Base-by-base conservation (phyloP, 2,797 vertebrate species). In the Urocyon cinereoargenteus region DNA sequence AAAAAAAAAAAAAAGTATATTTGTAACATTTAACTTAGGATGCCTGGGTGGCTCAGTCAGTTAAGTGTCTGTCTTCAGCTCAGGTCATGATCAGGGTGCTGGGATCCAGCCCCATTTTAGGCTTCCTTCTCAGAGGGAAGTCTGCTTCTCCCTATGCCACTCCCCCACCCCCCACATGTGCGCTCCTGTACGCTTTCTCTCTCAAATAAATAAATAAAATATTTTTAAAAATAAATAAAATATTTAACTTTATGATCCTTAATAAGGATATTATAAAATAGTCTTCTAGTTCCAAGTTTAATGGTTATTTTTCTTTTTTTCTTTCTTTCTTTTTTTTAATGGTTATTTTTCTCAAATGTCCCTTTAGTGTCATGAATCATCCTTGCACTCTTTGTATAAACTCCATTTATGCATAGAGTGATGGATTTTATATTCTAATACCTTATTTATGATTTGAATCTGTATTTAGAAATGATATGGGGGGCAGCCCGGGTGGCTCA, bases 371-470 rank as follows among this genome's bases (percentile, higher is more conserved):
- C 61, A 18, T 57, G 22, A 75, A 77, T 77, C 73, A 83, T 79
- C 12, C 40, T 82, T 85, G 8, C 12, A 45, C 88, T 45, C 53
- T 34, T 89, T 53, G 28, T 28, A 45, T 66, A 92, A 92, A 75
- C 3, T 9, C 21, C 10, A 45, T 40, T 19, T 93, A 40, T 68
- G 36, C 45, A 68, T 6, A 77, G 26, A 82, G 16, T 26, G 19
- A 70, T 55, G 24, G 64, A 86, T 95, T 93, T 94, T 93, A 70
- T 85, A 81, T 22, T 18, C 64, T 88, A 75, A 45, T 77, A 4
- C 10, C 45, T 81, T 95, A 92, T 77, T 73, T 85, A 24, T 93
- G 57, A 81, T 73, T 81, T 93, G 75, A n/a, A 64, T 85, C 28
- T 88, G 40, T 51, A 84, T 34, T 95, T 77, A 73, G 4, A 70